A percentile compares a stretch with the other conserved stretches of the same genome.
These are phyloP conservation scores for Escarpia spicata DNA, from an alignment of 2,888 invertebrate genomes.

Conservation along the genomic window DNA sequence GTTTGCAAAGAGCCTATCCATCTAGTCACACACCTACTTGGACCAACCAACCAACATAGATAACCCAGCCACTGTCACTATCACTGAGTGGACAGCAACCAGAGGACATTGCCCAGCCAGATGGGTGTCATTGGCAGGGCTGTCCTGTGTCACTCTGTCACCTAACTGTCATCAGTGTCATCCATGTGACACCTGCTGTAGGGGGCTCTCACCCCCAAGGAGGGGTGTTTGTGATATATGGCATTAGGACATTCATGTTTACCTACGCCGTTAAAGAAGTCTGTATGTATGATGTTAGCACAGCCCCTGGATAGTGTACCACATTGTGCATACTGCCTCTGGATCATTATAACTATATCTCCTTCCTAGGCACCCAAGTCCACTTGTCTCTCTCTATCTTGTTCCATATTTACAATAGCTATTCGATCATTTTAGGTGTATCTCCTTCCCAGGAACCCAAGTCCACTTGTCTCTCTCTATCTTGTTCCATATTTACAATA, in stretches of 20 bases:
- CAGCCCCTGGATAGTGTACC: no score
- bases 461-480: no score
- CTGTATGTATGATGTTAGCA: not conserved
- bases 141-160: not conserved
- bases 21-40: no score
- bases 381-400: no score
- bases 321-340: no score
- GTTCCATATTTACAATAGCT: no score
- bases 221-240: not conserved
- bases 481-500: no score
- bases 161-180: not conserved
- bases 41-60: not conserved
- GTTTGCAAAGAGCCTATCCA: no score
- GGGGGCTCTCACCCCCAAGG: not conserved
- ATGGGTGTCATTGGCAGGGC: not conserved
- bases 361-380: no score
- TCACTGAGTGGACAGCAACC: not conserved
- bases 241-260: not conserved
- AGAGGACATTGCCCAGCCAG: not conserved
- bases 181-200: not conserved
- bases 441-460: no score
- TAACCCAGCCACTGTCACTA: not conserved
- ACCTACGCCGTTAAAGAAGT: not conserved
- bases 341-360: no score
- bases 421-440: no score